These are phyloP conservation scores for Cephonodes hylas DNA, from an alignment of 2,888 invertebrate species.

Conservation along the genomic window DNA sequence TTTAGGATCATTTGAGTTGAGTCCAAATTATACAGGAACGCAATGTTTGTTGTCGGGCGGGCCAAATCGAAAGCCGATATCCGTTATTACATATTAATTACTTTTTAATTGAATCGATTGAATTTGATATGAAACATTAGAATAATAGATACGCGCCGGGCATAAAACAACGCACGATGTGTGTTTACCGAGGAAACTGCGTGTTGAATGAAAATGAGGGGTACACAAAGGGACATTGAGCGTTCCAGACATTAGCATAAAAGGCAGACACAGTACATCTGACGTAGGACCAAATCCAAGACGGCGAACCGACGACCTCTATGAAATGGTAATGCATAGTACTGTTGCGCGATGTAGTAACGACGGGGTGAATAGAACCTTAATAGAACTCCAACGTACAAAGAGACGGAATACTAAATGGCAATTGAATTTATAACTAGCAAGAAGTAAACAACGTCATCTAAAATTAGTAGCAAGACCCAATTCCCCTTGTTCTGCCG, in stretches of 20 bases:
- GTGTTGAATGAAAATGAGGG: slow-evolving; percentile 5
- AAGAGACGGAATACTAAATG: slow-evolving; percentile 6
- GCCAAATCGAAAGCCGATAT: slow-evolving; percentile 4
- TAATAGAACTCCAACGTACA: background rate
- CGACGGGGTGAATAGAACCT: background rate
- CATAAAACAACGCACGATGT: slow-evolving; percentile 3
- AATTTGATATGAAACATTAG: background rate
- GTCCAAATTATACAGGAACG: background rate
- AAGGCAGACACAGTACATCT: slow-evolving; percentile 3
- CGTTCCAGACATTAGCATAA: slow-evolving; percentile 4
- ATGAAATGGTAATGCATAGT: slow-evolving; percentile 1
- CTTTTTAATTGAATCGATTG: background rate
- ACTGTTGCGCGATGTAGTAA: background rate
- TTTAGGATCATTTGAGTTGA: background rate
- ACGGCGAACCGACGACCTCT: background rate
- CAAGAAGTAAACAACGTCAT: background rate
- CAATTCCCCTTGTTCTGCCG: background rate
- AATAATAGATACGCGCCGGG: background rate
- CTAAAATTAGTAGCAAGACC: background rate
- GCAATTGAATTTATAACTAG: background rate
- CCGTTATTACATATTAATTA: background rate
- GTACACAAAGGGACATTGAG: slow-evolving; percentile 7
- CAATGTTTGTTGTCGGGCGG: background rate
- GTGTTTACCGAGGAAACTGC: slow-evolving; percentile 4
- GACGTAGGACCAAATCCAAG: background rate